These are phyloP conservation scores for Galaxias olidus DNA, from an alignment of 2,797 vertebrate genomes.

Conservation along the genomic window DNA sequence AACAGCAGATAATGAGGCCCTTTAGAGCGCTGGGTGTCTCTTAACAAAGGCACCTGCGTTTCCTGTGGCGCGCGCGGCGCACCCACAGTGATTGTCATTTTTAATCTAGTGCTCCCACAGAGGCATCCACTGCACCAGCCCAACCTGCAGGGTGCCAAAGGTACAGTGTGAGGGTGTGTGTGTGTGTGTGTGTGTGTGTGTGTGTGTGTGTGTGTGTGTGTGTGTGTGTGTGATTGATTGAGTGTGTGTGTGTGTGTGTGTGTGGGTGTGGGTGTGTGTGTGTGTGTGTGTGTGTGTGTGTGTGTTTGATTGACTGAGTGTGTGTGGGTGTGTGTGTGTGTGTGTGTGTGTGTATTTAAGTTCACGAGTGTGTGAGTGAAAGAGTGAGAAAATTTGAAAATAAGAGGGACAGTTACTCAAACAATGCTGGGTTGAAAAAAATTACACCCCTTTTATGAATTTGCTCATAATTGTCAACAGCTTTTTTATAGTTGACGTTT, in stretches of 20 bases:
- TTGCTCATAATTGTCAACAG: slow-evolving; percentile 40
- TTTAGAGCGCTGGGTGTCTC: slow-evolving; percentile 80
- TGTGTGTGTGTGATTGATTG: slow-evolving; percentile 11
- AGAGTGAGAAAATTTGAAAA: background rate
- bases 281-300: slow-evolving; percentile 30
- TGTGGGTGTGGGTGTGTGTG: slow-evolving; percentile 21
- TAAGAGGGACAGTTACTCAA: background rate
- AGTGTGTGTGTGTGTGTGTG: slow-evolving; percentile 25
- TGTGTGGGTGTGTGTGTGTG: background rate
- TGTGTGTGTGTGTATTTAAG: slow-evolving; percentile 12
- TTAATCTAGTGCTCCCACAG: slow-evolving; percentile 76
- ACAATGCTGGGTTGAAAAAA: slow-evolving; percentile 20
- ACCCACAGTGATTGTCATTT: slow-evolving; percentile 82
- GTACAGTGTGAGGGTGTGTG: slow-evolving; percentile 41
- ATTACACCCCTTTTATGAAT: slow-evolving; percentile 35
- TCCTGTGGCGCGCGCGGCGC: slow-evolving; percentile 75
- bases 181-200: slow-evolving; percentile 31
- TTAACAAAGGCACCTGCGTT: slow-evolving; percentile 84
- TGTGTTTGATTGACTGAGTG: slow-evolving; percentile 11
- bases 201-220: slow-evolving; percentile 20
- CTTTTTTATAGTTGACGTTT: slow-evolving; percentile 40
- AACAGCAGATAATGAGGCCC: slow-evolving; percentile 84
- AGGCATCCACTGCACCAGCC: slow-evolving; percentile 68
- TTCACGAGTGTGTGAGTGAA: background rate
- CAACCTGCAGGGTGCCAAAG: slow-evolving; percentile 62